phyloP scores from a whole-genome alignment of 92 coral and sea anemone species.

The Anthopleura xanthogrammica region DNA sequence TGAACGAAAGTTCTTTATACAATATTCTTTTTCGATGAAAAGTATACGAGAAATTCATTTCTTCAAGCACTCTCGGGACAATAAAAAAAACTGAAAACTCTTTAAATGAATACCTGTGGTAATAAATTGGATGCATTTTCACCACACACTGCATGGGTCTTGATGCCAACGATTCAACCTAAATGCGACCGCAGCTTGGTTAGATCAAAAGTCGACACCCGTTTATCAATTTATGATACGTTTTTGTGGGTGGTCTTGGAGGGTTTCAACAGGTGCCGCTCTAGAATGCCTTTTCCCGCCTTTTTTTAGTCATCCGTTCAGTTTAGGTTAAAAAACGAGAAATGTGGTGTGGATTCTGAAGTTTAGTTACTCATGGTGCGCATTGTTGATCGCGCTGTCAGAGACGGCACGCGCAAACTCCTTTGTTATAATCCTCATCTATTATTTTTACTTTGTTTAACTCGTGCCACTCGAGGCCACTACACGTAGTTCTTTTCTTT shows the following conservation, averaged over 20 bases:
- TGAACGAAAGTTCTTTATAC: no score
- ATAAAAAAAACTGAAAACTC: neutral
- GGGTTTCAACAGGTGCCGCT: constrained; percentile 23
- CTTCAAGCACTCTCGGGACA: neutral
- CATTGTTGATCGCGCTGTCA: constrained; percentile 18
- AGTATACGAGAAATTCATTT: neutral
- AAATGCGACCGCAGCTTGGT: constrained; percentile 10
- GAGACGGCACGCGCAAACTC: constrained; percentile 23
- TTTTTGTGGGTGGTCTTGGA: constrained; percentile 15
- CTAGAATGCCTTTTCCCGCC: constrained; percentile 23
- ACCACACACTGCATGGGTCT: constrained; percentile 11
- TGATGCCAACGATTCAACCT: neutral
- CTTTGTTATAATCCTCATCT: constrained; percentile 18
- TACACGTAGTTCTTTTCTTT: constrained; percentile 25
- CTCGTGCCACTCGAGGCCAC: constrained; percentile 30
- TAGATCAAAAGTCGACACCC: constrained; percentile 1
- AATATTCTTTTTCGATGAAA: no score
- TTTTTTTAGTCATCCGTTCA: neutral
- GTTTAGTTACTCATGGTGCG: constrained; percentile 13
- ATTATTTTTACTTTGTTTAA: constrained; percentile 25
- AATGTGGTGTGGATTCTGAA: constrained; percentile 1
- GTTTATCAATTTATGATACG: constrained; percentile 6
- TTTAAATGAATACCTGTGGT: neutral
- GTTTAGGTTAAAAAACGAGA: neutral
- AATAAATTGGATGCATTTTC: neutral